Base-by-base conservation (phyloP, 2,888 invertebrate genomes). In the Sialis fuliginosa region DNA sequence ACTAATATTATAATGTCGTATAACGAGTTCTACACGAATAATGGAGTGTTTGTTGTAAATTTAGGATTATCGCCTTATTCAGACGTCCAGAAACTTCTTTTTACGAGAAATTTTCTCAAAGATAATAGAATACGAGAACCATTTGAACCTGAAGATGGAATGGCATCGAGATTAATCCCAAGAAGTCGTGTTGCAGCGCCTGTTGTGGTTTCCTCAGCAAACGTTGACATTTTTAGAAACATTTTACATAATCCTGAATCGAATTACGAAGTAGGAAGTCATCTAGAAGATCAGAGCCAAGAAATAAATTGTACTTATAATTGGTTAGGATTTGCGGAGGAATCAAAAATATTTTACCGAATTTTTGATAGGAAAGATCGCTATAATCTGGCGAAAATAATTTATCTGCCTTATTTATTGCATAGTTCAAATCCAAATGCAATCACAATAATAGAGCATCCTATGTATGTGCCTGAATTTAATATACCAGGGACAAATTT, bases 191-290 rank as follows among this genome's bases (percentile, higher is more conserved):
- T 96, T 0, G 86, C 95, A 1, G 97, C 96, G 0, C 84, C 91
- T 0, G 74, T 97, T 35, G 90, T 95, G 0, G 74, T 97, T 13
- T 86, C 90, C 0, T 95, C 95, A 0, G 81, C 83, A 58, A 96
- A 97, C 60, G 80, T 95, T 1, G 75, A 81, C 41, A 75, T 97
- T 2, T 89, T 75, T 56, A 74, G 96, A 49, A 98, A 98, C 63
- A 88, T 91, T 49, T 77, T 97, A 37, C 80, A 87, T 49, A 97
- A 98, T 65, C 82, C 82, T 2, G 81, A 82, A 52, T 92, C 96
- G 0, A 76, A 78, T 47, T 95, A 92, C 61, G 97, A 98, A 69
- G 81, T 98, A 42, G 93, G 93, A 0, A 93, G 95, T 0, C 96
- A 97, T 58, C 71, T 96, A 12, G 82, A 85, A 58, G 93, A 96